Evolutionary conservation across 2,113 vertebrate species (phyloP), one percentile per base, ranked within the genome.

Genomic region (Formicarius rufipectus): DNA sequence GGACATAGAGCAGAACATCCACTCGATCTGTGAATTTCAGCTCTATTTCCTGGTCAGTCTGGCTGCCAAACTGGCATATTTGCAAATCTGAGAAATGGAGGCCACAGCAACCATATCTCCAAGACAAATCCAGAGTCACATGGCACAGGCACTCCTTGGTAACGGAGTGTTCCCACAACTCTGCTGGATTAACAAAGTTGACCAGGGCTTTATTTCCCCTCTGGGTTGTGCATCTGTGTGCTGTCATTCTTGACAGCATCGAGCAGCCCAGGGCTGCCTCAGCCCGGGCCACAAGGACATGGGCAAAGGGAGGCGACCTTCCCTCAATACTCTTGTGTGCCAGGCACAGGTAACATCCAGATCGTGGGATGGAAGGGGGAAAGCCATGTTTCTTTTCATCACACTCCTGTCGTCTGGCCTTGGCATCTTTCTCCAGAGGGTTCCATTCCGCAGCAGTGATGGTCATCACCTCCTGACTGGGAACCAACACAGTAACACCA

Each of bases 221-320:
- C 40, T 58, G 40, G 23, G 3, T 40, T 60, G 39, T 18, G 10
- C 5, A 40, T 4, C 31, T 13, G 14, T 5, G 20, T 56, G 33
- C 18, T 81, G 23, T 81, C 3, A 0, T 24, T 50, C 64, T 39
- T 37, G 39, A 69, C 27, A 77, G 20, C 49, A 39, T 8, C 1
- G 0, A 73, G 35, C 19, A 37, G 30, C 24, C 30, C 13, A 6
- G 27, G 15, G 50, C 49, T 92, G 73, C 45, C 33, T 58, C 68
- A 21, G 1, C 14, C 18, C 20, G 52, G 14, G 21, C 10, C 27
- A 21, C 1, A 1, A 63, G 23, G 40, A 9, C 16, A 3, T 37
- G n/a, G 23, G 18, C 35, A 12, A 33, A 47, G 35, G 45, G 69
- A 40, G 10, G 18, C 10, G 11, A 31, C 20, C 14, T 55, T 12